Conservation (phyloP, 2,797 vertebrate species). For the Argyrosomus regius region DNA sequence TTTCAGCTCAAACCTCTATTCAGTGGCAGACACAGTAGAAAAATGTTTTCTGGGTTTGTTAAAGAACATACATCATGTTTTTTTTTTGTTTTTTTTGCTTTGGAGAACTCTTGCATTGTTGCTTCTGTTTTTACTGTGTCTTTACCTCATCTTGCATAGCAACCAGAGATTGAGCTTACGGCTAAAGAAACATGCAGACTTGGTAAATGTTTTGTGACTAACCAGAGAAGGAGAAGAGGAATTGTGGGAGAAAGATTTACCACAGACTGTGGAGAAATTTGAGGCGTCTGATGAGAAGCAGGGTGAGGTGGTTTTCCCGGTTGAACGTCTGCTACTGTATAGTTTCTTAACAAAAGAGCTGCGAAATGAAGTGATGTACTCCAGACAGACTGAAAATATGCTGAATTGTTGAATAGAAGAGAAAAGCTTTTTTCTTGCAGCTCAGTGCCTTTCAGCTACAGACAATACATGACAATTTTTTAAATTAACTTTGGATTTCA, state of each 20-base stretch:
- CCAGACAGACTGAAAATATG: neutral
- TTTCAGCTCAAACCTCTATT: neutral
- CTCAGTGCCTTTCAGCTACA: neutral
- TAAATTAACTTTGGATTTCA: neutral
- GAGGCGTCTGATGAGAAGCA: neutral
- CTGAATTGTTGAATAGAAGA: neutral
- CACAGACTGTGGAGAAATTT: neutral
- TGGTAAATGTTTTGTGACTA: constrained; percentile 1
- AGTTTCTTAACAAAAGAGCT: neutral
- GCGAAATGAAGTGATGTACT: neutral
- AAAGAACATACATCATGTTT: no score
- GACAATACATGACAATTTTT: neutral
- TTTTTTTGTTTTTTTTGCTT: neutral
- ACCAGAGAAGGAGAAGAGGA: neutral
- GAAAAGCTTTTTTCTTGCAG: constrained; percentile 1
- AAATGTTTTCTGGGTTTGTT: neutral
- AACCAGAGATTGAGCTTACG: neutral
- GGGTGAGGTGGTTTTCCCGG: neutral
- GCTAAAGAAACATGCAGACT: neutral
- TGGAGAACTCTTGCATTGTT: neutral
- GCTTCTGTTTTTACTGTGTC: neutral
- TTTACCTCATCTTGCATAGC: neutral
- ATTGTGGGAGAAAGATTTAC: neutral
- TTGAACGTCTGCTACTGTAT: neutral
- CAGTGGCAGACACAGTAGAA: neutral